Evolutionary conservation across 2,888 invertebrate species (phyloP).

Genomic region (Psylliodes chrysocephalus): DNA sequence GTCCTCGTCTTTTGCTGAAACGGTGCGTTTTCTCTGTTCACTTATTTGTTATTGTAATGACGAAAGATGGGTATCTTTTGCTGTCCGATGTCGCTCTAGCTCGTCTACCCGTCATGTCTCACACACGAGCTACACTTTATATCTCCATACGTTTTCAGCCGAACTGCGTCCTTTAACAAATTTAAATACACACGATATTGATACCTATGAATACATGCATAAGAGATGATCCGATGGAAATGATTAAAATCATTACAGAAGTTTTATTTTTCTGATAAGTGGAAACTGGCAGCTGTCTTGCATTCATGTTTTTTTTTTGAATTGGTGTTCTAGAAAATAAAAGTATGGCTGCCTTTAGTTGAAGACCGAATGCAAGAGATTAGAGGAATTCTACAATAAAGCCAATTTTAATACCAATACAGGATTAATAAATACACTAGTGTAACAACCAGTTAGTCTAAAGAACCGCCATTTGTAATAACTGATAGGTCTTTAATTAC

Average conservation of each 20-base stretch:
- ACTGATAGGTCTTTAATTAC: too few species aligned
- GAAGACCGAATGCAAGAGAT: too few species aligned
- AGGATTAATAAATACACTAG: too few species aligned
- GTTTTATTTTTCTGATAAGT: background rate
- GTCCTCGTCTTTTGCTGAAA: slow-evolving; percentile 56
- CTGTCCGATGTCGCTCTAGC: slow-evolving; percentile 60
- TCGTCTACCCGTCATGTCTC: slow-evolving; percentile 59
- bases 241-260: background rate
- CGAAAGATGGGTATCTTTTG: slow-evolving; percentile 61
- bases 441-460: too few species aligned
- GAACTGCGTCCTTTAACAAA: slow-evolving; percentile 38
- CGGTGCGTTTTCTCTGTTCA: slow-evolving; percentile 60
- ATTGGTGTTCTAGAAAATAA: too few species aligned
- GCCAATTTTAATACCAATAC: too few species aligned
- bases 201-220: slow-evolving; percentile 38
- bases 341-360: too few species aligned
- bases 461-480: too few species aligned
- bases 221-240: slow-evolving; percentile 21
- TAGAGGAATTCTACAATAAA: too few species aligned
- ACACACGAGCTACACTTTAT: slow-evolving; percentile 54
- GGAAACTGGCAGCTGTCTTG: too few species aligned
- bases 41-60: slow-evolving; percentile 66
- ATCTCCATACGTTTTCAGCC: slow-evolving; percentile 53
- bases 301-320: too few species aligned
- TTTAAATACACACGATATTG: slow-evolving; percentile 41